phyloP scores from a whole-genome alignment of 1,140 invertebrate species.

The Chrysomallon squamiferum region DNA sequence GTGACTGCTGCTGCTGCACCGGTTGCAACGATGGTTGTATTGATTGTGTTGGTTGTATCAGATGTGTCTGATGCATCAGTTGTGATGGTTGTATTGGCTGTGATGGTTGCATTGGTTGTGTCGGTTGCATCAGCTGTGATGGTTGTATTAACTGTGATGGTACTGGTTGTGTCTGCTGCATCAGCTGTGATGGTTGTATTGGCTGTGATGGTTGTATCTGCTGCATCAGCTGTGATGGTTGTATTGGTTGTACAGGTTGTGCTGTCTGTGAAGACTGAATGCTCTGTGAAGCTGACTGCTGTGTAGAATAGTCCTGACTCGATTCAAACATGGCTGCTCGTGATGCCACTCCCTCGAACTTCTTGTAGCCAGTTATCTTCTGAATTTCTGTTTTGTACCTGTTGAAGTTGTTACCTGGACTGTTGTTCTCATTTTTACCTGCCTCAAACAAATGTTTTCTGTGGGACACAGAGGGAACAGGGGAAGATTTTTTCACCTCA shows the following conservation, averaged over 20 bases:
- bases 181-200: neutral
- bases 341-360: conserved; percentile 46
- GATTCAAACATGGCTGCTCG: conserved; percentile 51
- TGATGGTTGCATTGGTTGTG: too few species aligned
- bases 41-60: neutral
- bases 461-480: conserved; percentile 38
- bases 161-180: conserved; percentile 7
- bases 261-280: neutral
- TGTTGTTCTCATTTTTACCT: conserved; percentile 32
- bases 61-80: neutral
- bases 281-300: neutral
- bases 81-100: conserved; percentile 6
- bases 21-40: neutral
- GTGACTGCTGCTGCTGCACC: neutral
- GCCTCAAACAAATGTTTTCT: conserved; percentile 54
- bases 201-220: too few species aligned
- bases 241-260: neutral
- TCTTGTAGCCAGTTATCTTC: conserved; percentile 45
- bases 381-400: conserved; percentile 54
- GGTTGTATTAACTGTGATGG: too few species aligned
- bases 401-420: conserved; percentile 15
- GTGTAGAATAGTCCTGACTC: neutral
- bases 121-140: too few species aligned
- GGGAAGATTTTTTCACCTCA: conserved; percentile 35
- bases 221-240: too few species aligned